A percentile compares a stretch with the other conserved stretches of the same genome.
Evolutionary conservation across 2,113 vertebrate genomes (phyloP).

Genomic region (Hemiprocne comata): DNA sequence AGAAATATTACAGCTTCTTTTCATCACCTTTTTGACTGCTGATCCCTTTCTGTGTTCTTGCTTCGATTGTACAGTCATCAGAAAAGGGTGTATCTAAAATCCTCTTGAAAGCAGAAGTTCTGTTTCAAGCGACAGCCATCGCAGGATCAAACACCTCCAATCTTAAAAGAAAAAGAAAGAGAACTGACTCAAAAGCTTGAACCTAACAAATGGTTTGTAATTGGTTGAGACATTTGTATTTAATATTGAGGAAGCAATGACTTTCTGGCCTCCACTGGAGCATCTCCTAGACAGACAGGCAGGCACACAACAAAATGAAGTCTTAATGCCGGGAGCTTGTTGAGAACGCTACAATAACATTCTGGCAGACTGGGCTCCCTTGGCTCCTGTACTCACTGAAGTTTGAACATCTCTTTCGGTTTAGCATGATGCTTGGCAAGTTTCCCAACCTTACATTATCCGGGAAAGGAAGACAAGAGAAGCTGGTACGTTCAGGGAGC

Average conservation of each 20-base stretch:
- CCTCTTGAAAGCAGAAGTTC: slow-evolving; percentile 6
- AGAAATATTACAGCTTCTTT: slow-evolving; percentile 24
- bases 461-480: slow-evolving; percentile 23
- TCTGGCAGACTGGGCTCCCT: slow-evolving; percentile 40
- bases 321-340: slow-evolving; percentile 9
- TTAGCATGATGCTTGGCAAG: slow-evolving; percentile 46
- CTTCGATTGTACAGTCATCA: not conserved
- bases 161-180: slow-evolving; percentile 42
- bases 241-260: slow-evolving; percentile 4
- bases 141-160: not conserved
- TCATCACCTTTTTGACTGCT: not conserved
- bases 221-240: not conserved
- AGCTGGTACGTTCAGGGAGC: not conserved
- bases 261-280: slow-evolving; percentile 12
- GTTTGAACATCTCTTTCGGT: slow-evolving; percentile 43
- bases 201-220: not conserved
- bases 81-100: not conserved
- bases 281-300: slow-evolving; percentile 28
- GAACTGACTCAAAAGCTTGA: slow-evolving; percentile 10
- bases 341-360: slow-evolving; percentile 16
- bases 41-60: not conserved
- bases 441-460: slow-evolving; percentile 48
- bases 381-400: slow-evolving; percentile 26
- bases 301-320: slow-evolving; percentile 29
- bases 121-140: not conserved